Conservation (phyloP, 2,888 invertebrate species). For the Pollenia angustigena region DNA sequence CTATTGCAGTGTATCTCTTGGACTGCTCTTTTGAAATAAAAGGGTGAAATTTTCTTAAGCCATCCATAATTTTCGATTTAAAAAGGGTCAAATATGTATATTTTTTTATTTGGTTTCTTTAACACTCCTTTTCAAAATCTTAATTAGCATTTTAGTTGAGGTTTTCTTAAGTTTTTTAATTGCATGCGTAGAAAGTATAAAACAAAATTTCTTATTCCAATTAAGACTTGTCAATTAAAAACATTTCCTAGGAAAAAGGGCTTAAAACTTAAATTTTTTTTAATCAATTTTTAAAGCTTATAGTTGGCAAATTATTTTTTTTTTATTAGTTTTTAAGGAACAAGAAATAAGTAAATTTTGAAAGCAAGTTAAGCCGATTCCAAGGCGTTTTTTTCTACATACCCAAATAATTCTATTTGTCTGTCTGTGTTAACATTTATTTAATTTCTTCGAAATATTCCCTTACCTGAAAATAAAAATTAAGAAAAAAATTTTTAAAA, state of each 20-base stretch:
- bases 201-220: background rate
- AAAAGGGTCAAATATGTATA: constrained; percentile 74
- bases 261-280: background rate
- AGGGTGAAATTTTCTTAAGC: constrained; percentile 12
- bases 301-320: background rate
- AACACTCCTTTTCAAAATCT: constrained; percentile 46
- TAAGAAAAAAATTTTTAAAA: too few relatives aligned
- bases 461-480: too few relatives aligned
- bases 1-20: constrained; percentile 20
- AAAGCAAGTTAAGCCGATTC: too few relatives aligned
- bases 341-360: background rate
- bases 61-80: background rate
- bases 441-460: too few relatives aligned
- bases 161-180: constrained; percentile 48
- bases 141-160: constrained; percentile 41
- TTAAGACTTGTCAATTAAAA: constrained; percentile 5
- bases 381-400: too few relatives aligned
- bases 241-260: background rate
- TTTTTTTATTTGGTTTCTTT: constrained; percentile 49
- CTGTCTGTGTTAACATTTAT: too few relatives aligned
- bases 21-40: constrained; percentile 55
- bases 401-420: too few relatives aligned
- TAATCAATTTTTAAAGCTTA: background rate
- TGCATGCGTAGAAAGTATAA: background rate
- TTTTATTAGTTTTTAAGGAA: background rate